Evolutionary conservation across 1,140 invertebrate genomes (phyloP).

Genomic region (Atta colombica): DNA sequence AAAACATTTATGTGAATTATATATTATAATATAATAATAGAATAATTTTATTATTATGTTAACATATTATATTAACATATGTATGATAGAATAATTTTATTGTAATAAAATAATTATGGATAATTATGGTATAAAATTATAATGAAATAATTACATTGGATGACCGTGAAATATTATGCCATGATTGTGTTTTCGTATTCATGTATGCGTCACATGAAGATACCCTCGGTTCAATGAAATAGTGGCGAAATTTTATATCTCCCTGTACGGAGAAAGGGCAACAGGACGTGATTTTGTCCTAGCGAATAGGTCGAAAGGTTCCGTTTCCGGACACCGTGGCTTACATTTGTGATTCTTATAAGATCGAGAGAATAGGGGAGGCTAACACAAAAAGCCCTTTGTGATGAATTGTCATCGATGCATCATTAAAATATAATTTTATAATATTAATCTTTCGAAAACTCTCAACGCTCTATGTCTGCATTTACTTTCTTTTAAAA

Average conservation of each 20-base stretch:
- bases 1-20: background rate
- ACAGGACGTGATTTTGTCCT: conserved; percentile 64
- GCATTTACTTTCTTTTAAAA: background rate
- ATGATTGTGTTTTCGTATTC: conserved; percentile 21
- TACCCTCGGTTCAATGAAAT: conserved; percentile 39
- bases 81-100: background rate
- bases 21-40: no score
- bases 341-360: conserved; percentile 65
- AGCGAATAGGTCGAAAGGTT: conserved; percentile 61
- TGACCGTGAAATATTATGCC: background rate
- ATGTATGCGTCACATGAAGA: conserved; percentile 43
- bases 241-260: conserved; percentile 14
- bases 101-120: background rate
- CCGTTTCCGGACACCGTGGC: conserved; percentile 68
- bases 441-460: background rate
- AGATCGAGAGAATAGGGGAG: background rate
- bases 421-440: background rate
- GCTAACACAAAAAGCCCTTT: conserved; percentile 4
- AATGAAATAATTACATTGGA: conserved; percentile 40
- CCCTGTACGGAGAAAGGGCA: conserved; percentile 16
- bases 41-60: no score
- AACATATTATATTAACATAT: no score
- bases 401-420: background rate
- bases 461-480: background rate
- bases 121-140: background rate